Conservation (phyloP, 2,888 invertebrate genomes). For the Epinotia brunnichana region DNA sequence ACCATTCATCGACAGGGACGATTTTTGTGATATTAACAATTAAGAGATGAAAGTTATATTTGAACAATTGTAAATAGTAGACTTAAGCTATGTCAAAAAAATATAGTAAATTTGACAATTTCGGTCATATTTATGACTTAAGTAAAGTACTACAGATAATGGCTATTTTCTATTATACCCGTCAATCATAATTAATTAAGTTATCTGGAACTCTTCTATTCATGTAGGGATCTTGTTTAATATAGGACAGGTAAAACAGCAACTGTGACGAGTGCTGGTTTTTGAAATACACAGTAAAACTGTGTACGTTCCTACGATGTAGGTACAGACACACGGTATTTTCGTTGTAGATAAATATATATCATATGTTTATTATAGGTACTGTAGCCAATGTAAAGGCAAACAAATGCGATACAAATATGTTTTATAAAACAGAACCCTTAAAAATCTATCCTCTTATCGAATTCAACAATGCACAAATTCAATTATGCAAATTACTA, state of each 20-base stretch:
- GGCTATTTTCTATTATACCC: constrained; percentile 6
- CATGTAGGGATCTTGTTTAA: not conserved
- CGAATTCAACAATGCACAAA: too few species aligned
- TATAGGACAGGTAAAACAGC: not conserved
- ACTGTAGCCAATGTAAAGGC: too few species aligned
- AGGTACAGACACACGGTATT: too few species aligned
- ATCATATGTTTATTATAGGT: too few species aligned
- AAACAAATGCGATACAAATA: too few species aligned
- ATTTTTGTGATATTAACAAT: constrained; percentile 80
- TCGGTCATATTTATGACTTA: constrained; percentile 63
- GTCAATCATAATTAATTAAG: not conserved
- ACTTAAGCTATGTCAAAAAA: constrained; percentile 69
- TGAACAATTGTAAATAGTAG: constrained; percentile 75
- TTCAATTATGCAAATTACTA: too few species aligned
- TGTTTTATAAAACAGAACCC: too few species aligned
- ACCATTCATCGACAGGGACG: constrained; percentile 74
- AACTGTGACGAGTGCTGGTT: too few species aligned
- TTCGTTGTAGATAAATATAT: too few species aligned
- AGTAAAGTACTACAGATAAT: constrained; percentile 25
- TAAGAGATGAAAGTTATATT: constrained; percentile 68
- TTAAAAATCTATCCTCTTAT: too few species aligned
- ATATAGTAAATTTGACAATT: constrained; percentile 69
- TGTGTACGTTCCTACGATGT: not conserved
- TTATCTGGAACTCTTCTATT: not conserved
- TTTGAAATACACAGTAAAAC: too few species aligned